phyloP scores from a whole-genome alignment of 2,113 vertebrate species.

The Ahaetulla prasina region DNA sequence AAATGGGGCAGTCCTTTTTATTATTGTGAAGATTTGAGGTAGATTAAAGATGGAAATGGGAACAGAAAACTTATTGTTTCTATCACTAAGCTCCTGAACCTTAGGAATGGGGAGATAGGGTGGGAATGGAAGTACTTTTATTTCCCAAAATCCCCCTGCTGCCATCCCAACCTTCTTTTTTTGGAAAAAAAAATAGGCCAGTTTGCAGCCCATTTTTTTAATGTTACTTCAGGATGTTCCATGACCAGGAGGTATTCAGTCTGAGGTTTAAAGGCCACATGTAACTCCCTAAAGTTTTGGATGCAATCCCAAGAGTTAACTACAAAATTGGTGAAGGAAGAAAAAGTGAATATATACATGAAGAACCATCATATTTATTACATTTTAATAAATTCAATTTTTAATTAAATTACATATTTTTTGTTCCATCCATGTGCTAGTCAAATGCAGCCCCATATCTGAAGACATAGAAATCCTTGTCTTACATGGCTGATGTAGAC shows the following conservation, averaged over 20 bases:
- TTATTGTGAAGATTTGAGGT: background rate
- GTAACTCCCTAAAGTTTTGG: background rate
- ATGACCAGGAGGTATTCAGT: background rate
- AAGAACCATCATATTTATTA: background rate
- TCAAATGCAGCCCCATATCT: background rate
- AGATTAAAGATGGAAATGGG: background rate
- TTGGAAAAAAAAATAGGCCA: rapidly evolving
- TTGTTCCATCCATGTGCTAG: background rate
- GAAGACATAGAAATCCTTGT: background rate
- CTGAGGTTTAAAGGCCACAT: background rate
- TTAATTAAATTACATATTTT: background rate
- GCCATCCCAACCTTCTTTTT: background rate
- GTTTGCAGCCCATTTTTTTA: background rate
- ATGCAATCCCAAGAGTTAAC: background rate
- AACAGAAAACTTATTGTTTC: background rate
- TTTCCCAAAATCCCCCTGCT: background rate
- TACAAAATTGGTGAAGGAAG: background rate
- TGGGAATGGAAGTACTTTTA: background rate
- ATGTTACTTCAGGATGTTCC: background rate
- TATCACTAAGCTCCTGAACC: background rate
- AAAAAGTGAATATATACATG: background rate
- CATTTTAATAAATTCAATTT: background rate
- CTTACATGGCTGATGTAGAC: background rate
- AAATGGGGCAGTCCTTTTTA: background rate
- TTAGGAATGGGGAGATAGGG: background rate